Evolutionary conservation across 2,797 vertebrate species (phyloP).

Genomic region (Epinephelus coioides): DNA sequence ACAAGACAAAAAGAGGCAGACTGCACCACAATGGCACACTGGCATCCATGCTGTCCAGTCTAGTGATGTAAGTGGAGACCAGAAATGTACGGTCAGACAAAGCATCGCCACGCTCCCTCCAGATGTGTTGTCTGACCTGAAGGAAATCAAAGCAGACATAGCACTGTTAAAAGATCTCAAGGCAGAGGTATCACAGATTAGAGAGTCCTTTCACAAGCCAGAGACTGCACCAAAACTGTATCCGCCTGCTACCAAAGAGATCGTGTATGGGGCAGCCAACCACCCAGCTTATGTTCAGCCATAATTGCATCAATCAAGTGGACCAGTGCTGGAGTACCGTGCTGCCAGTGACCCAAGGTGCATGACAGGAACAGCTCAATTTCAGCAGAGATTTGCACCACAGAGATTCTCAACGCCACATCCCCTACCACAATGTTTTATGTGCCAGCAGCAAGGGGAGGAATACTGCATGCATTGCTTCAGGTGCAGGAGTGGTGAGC

Average conservation of each 20-base stretch:
- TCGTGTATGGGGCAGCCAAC: too few species aligned
- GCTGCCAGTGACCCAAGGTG: not conserved
- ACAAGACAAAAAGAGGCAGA: constrained; percentile 23
- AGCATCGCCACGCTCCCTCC: not conserved
- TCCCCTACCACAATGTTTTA: constrained; percentile 2
- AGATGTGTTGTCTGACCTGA: not conserved
- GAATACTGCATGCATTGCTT: constrained; percentile 17
- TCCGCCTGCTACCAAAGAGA: too few species aligned
- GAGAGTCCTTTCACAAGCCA: too few species aligned
- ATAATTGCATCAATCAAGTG: not conserved
- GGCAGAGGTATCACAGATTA: not conserved
- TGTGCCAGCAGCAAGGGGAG: not conserved
- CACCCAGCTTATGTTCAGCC: too few species aligned
- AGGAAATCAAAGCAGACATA: constrained; percentile 24
- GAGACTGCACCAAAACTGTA: too few species aligned
- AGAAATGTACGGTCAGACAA: not conserved
- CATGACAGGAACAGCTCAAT: not conserved
- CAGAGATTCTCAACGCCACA: not conserved
- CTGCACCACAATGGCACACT: not conserved
- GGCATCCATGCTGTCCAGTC: constrained; percentile 13
- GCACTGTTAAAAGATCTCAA: constrained; percentile 11
- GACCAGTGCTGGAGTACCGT: not conserved
- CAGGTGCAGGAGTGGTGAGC: constrained; percentile 24
- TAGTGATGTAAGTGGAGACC: not conserved
- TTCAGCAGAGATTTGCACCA: constrained; percentile 17